Percentiles rank a stretch among this genome's conserved stretches.
Evolutionary conservation across 2,888 invertebrate species (phyloP).

Genomic region (Nemapogon koenigi): DNA sequence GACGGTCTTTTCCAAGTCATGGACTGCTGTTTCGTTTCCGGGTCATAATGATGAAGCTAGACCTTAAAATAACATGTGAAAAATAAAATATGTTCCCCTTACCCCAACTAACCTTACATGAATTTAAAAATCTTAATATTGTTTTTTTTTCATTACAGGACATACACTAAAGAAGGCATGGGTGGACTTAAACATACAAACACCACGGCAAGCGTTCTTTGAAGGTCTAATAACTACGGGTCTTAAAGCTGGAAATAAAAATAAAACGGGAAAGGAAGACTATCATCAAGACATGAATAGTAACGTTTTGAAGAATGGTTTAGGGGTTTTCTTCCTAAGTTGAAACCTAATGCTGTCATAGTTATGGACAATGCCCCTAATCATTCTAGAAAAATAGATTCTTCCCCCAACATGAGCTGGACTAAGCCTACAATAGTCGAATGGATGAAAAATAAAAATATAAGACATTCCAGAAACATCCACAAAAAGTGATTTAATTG

Average conservation of each 20-base stretch:
- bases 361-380: conserved; percentile 17
- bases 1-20: no score
- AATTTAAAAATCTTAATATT: no score
- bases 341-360: conserved; percentile 14
- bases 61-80: no score
- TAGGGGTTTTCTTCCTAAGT: conserved; percentile 15
- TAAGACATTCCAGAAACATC: no score
- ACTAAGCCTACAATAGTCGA: conserved; percentile 15
- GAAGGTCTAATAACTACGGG: conserved; percentile 19
- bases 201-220: conserved; percentile 18
- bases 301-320: conserved; percentile 19
- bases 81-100: no score
- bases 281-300: conserved; percentile 21
- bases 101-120: no score
- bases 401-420: conserved; percentile 14
- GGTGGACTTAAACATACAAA: conserved; percentile 16
- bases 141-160: no score
- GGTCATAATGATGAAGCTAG: no score
- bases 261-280: conserved; percentile 18
- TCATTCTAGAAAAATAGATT: conserved; percentile 15
- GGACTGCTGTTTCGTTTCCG: no score
- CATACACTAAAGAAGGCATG: conserved; percentile 18
- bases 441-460: conserved; percentile 15
- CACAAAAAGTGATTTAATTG: no score
- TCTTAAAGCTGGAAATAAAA: conserved; percentile 16